Conservation (phyloP, 2,797 vertebrate species). For the Phrynocephalus guinanensis region DNA sequence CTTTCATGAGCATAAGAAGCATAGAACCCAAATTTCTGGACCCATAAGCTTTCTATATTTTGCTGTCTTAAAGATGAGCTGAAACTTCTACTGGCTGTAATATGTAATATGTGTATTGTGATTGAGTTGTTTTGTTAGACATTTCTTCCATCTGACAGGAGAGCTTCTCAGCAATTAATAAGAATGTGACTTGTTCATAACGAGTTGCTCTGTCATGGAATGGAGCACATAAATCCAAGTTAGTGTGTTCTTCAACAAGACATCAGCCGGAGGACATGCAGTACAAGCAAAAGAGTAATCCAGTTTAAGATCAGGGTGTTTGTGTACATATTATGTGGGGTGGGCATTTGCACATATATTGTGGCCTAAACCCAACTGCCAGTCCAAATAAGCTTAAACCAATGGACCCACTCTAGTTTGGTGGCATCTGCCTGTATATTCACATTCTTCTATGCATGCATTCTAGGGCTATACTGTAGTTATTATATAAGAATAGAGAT, state of each 20-base stretch:
- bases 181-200: conserved; percentile 56
- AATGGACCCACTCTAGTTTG: too few relatives aligned
- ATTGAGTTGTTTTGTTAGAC: conserved; percentile 34
- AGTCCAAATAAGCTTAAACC: too few relatives aligned
- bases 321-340: conserved; percentile 40
- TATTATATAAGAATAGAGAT: neutral
- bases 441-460: conserved; percentile 29
- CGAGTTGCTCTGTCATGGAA: conserved; percentile 55
- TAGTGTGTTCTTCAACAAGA: conserved; percentile 68
- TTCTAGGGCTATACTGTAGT: neutral
- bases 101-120: conserved; percentile 55
- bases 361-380: too few relatives aligned
- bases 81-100: conserved; percentile 30
- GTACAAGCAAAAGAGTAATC: conserved; percentile 57
- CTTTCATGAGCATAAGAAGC: conserved; percentile 39
- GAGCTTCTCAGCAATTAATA: conserved; percentile 57
- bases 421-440: too few relatives aligned
- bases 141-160: conserved; percentile 57
- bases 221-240: conserved; percentile 69
- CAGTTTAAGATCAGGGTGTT: conserved; percentile 43
- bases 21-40: conserved; percentile 28
- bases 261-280: conserved; percentile 61
- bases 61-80: conserved; percentile 57
- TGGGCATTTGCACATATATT: neutral
- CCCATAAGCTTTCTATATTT: conserved; percentile 55